Conservation (phyloP, 2,797 vertebrate species). For the Thalassophryne amazonica region DNA sequence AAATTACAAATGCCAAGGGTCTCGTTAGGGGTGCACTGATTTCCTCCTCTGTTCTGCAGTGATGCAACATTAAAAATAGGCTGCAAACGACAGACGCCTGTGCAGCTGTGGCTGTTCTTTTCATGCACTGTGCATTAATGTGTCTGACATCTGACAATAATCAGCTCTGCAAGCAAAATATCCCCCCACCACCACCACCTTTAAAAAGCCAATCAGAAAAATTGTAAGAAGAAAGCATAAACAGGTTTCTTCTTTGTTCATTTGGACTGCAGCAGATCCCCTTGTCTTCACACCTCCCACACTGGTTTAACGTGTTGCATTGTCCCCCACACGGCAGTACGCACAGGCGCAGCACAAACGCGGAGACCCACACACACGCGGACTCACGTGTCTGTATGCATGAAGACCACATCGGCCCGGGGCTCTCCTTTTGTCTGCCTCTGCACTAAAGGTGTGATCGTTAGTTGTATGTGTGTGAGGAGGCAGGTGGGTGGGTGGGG, state of each 20-base stretch:
- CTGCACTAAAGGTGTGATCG: constrained; percentile 57
- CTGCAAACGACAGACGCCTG: not conserved
- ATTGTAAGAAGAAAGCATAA: constrained; percentile 50
- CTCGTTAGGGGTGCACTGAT: not conserved
- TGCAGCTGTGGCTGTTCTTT: not conserved
- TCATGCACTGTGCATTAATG: not conserved
- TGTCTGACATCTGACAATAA: constrained; percentile 13
- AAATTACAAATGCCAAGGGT: constrained; percentile 2
- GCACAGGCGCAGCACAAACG: constrained; percentile 18
- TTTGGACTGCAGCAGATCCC: constrained; percentile 68
- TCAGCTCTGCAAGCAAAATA: constrained; percentile 4
- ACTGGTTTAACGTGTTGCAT: constrained; percentile 66
- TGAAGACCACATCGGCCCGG: constrained; percentile 52
- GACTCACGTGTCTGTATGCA: constrained; percentile 6
- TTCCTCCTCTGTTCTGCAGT: not conserved
- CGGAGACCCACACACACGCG: not conserved
- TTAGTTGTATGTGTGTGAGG: no score
- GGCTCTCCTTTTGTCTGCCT: constrained; percentile 56
- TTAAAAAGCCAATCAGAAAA: constrained; percentile 19
- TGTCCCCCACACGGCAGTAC: constrained; percentile 65
- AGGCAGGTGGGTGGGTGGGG: constrained; percentile 59
- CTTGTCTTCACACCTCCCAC: constrained; percentile 77
- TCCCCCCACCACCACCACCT: not conserved
- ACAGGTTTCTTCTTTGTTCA: constrained; percentile 63
- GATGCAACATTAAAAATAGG: not conserved